Evolutionary conservation across 2,113 vertebrate genomes (phyloP), one percentile per base, ranked within the genome.

Genomic region (Etia nguti): DNA sequence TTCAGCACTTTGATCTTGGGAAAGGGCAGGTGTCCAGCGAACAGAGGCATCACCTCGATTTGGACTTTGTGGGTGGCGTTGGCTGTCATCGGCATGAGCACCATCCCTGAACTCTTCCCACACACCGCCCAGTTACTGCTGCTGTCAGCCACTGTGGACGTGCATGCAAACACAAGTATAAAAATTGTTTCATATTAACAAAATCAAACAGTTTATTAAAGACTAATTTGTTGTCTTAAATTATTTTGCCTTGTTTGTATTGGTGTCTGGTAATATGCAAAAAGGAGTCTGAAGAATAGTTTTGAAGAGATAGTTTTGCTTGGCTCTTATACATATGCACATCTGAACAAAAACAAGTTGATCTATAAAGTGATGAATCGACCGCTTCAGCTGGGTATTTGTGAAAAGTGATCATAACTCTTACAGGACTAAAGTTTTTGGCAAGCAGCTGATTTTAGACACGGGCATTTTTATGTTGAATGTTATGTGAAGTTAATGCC

Each of bases 91-190:
- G 98, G 98, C 98, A 99, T 98, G 60, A 97, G 96, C 88, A 99
- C 96, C 88, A 99, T 96, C 5, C 99, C 99, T 1, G 98, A 99
- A 85, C 99, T 99, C 91, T 98, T 98, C 26, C 99, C 99, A 56
- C 98, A 99, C 79, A 99, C 98, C 0, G 98, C 99, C 99, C 99
- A 99, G 95, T 98, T 99, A 92, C 98, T 99, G 85, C 97, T 99
- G 96, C 99, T 98, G 94, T 99, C 98, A 2, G 98, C 98, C 93
- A 99, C 99, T 99, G 95, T 16, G 93, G 94, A 26, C 18, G 29
- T 26, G 83, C 38, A 80, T 3, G 75, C 4, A 75, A 75, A 68
- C 34, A 79, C 11, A 41, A 6, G 57, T 0, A 26, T 50, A 50
- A 12, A 75, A 75, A 48, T 18, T 2, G 31, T 59, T 24, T 36